Evolutionary conservation across 2,797 vertebrate species (phyloP).

Genomic region (Poecile montanus): DNA sequence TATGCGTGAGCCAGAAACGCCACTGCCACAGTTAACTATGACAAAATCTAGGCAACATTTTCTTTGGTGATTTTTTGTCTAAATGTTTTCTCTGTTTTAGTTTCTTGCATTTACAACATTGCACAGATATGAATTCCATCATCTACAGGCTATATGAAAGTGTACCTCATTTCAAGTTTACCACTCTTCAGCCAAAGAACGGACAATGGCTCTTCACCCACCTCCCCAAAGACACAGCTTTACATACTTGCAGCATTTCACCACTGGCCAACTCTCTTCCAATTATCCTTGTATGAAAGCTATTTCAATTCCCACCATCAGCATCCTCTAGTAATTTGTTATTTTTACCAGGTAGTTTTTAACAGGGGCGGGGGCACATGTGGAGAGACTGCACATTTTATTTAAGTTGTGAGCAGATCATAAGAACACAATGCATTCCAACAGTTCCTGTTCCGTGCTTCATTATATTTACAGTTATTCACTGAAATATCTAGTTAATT

Average conservation of each 20-base stretch:
- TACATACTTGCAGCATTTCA: neutral
- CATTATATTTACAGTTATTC: neutral
- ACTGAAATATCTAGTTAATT: neutral
- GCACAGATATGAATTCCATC: neutral
- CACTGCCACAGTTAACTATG: neutral
- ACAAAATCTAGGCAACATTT: neutral
- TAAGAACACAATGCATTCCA: neutral
- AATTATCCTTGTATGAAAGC: neutral
- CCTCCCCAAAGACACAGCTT: neutral
- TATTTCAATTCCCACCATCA: neutral
- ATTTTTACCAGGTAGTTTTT: neutral
- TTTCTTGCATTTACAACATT: neutral
- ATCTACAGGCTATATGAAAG: accelerated
- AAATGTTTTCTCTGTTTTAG: neutral
- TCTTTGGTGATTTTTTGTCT: neutral
- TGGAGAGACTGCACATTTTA: neutral
- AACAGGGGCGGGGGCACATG: neutral
- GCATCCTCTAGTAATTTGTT: neutral
- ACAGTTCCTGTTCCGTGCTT: neutral
- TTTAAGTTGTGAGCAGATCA: neutral
- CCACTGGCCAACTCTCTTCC: neutral
- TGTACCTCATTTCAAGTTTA: neutral
- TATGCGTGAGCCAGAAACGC: neutral
- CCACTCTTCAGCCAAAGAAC: neutral
- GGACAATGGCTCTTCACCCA: neutral